phyloP scores from a whole-genome alignment of 23 tunicate species.

The Clavelina lepadiformis region DNA sequence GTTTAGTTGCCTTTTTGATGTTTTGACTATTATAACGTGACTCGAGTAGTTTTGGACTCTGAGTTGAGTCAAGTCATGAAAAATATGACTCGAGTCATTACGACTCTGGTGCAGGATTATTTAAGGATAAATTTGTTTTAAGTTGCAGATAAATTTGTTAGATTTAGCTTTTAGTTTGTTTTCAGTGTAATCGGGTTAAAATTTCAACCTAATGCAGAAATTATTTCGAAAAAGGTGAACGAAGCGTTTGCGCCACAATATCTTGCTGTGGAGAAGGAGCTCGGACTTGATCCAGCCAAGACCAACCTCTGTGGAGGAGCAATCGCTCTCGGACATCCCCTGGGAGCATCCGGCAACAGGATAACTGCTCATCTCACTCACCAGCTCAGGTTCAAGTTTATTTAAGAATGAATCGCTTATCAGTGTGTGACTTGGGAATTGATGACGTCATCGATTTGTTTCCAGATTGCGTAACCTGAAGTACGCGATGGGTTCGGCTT shows the following conservation, averaged over 20 bases:
- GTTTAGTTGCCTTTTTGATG: too few species aligned
- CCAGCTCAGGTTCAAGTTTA: conserved; percentile 48
- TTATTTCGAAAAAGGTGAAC: conserved; percentile 92
- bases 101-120: too few species aligned
- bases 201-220: too few species aligned
- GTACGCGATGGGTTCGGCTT: conserved; percentile 98
- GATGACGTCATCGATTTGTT: background rate
- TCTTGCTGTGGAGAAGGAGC: conserved; percentile 91
- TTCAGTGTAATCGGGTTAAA: too few species aligned
- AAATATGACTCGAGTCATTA: too few species aligned
- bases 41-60: too few species aligned
- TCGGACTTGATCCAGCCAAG: conserved; percentile 82
- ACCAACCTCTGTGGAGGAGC: conserved; percentile 99
- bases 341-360: conserved; percentile 98
- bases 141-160: too few species aligned
- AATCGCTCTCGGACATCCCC: conserved; percentile 99
- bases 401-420: background rate
- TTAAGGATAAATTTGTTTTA: too few species aligned
- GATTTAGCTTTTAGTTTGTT: too few species aligned
- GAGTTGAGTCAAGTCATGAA: too few species aligned
- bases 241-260: conserved; percentile 99
- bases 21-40: too few species aligned
- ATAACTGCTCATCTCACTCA: conserved; percentile 98
- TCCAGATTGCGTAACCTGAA: conserved; percentile 53
- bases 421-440: background rate